These are phyloP conservation scores for Podilymbus podiceps DNA, from an alignment of 2,113 vertebrate genomes.

Conservation along the genomic window DNA sequence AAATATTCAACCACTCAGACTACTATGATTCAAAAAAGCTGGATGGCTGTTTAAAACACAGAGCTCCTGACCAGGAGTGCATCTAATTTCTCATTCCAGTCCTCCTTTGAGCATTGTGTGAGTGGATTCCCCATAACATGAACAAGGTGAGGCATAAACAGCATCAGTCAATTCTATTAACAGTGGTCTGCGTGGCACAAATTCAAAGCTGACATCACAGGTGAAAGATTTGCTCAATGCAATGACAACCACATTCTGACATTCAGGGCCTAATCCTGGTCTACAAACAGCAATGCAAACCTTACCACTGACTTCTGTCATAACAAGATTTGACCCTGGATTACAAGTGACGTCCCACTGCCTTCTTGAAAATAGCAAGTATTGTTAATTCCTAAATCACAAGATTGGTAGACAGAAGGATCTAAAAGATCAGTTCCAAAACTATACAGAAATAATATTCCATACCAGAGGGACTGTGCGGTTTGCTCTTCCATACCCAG, in stretches of 20 bases:
- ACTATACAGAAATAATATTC: neutral
- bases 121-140: neutral
- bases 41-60: neutral
- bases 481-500: neutral
- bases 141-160: neutral
- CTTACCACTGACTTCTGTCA: neutral
- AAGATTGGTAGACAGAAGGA: neutral
- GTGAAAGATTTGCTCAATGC: neutral
- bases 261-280: neutral
- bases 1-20: neutral
- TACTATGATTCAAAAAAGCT: neutral
- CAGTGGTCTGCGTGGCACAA: neutral
- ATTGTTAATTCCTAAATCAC: neutral
- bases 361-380: neutral
- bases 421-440: neutral
- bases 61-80: neutral
- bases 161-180: neutral
- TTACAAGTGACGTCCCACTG: rapidly evolving
- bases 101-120: neutral
- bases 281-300: neutral
- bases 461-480: neutral
- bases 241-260: neutral
- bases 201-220: neutral
- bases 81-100: neutral
- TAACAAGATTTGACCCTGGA: neutral